phyloP scores from a whole-genome alignment of 2,888 invertebrate genomes.

The Phymatocera aterrima region DNA sequence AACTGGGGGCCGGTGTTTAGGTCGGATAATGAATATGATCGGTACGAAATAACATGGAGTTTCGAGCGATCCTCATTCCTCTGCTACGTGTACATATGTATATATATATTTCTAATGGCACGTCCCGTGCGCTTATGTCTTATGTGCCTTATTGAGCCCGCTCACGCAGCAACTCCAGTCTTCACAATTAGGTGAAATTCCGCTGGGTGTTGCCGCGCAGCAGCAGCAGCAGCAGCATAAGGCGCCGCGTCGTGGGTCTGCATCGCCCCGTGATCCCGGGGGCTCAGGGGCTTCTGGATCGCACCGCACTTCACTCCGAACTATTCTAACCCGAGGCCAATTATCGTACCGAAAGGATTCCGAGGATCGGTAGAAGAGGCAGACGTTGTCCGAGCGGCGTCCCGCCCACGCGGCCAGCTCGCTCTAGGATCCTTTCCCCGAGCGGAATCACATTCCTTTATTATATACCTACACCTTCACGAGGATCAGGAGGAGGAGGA shows the following conservation, averaged over 20 bases:
- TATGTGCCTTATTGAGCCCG: not conserved
- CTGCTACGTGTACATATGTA: no score
- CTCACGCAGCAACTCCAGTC: not conserved
- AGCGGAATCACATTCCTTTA: not conserved
- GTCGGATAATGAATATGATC: slow-evolving; percentile 70
- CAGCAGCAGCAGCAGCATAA: not conserved
- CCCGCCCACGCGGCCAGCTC: slow-evolving; percentile 31
- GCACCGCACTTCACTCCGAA: not conserved
- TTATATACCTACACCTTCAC: no score
- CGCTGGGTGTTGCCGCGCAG: no score
- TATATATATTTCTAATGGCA: not conserved
- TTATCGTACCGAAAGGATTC: slow-evolving; percentile 26
- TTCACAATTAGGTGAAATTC: slow-evolving; percentile 26
- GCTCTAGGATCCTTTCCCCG: not conserved
- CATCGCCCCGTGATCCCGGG: no score
- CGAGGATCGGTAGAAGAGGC: no score
- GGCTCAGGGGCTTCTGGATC: not conserved
- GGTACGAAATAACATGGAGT: slow-evolving; percentile 69
- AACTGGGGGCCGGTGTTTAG: slow-evolving; percentile 62
- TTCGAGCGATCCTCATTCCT: slow-evolving; percentile 60
- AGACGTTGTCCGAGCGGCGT: not conserved
- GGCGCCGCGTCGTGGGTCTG: no score
- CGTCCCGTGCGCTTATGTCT: not conserved
- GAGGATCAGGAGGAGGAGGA: no score
- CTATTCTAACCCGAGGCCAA: not conserved